Percentiles rank a stretch among this genome's conserved stretches.
Evolutionary conservation across 2,797 vertebrate species (phyloP).

Genomic region (Sebastiscus albofasciatus): DNA sequence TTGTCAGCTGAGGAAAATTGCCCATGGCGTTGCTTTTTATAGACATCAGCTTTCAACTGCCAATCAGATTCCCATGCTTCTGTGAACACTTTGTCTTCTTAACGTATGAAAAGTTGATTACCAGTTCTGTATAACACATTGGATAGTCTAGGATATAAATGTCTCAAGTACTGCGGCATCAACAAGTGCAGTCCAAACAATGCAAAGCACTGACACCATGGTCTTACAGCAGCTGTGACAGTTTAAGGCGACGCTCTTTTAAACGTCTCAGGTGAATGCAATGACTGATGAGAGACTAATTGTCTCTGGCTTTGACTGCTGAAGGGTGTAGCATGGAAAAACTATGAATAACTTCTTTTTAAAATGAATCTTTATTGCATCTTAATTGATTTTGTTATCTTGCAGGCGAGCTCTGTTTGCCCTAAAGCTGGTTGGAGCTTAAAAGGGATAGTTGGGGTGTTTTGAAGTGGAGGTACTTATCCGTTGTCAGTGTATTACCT

Average conservation of each 20-base stretch:
- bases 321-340: neutral
- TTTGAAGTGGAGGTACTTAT: neutral
- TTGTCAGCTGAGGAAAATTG: conserved; percentile 14
- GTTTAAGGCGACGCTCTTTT: neutral
- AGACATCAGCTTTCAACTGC: conserved; percentile 19
- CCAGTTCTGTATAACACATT: neutral
- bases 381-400: neutral
- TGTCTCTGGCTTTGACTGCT: neutral
- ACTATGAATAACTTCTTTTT: neutral
- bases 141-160: neutral
- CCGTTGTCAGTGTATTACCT: neutral
- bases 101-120: conserved; percentile 7
- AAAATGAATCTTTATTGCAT: neutral
- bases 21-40: neutral
- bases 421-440: neutral
- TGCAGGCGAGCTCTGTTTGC: neutral
- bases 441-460: too few species aligned
- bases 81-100: neutral
- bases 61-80: neutral
- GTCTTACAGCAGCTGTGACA: neutral
- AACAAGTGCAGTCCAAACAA: neutral
- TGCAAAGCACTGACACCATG: neutral
- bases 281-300: neutral
- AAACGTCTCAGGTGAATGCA: neutral
- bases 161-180: neutral